Conservation (phyloP, 2,797 vertebrate genomes). For the Lemur catta region DNA sequence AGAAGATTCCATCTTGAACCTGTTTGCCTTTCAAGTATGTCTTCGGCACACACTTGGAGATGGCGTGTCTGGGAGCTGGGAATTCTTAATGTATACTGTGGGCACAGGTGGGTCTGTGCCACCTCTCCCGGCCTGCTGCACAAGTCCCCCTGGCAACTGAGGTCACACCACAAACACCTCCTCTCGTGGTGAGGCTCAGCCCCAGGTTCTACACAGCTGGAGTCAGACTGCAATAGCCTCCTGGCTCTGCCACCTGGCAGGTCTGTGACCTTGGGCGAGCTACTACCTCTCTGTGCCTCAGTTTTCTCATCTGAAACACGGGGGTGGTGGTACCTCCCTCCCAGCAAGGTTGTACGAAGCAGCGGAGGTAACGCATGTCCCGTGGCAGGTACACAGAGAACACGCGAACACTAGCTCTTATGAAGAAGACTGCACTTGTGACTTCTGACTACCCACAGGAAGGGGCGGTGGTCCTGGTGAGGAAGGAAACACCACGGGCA, state of each 20-base stretch:
- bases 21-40: background rate
- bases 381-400: background rate
- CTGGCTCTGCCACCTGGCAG: background rate
- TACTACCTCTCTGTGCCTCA: background rate
- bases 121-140: background rate
- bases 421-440: background rate
- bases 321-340: background rate
- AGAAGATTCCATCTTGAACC: background rate
- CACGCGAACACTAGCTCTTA: background rate
- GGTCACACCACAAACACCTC: background rate
- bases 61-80: background rate
- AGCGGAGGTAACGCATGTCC: background rate
- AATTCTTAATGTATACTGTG: background rate
- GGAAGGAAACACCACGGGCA: background rate
- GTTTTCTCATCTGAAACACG: background rate
- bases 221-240: background rate
- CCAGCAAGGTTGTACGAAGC: background rate
- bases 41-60: background rate
- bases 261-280: background rate
- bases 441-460: background rate
- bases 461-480: background rate
- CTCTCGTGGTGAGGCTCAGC: background rate
- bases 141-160: background rate
- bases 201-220: background rate
- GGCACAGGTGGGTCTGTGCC: background rate